Base-by-base conservation (phyloP, 2,888 invertebrate genomes). In the Desoria tigrina region DNA sequence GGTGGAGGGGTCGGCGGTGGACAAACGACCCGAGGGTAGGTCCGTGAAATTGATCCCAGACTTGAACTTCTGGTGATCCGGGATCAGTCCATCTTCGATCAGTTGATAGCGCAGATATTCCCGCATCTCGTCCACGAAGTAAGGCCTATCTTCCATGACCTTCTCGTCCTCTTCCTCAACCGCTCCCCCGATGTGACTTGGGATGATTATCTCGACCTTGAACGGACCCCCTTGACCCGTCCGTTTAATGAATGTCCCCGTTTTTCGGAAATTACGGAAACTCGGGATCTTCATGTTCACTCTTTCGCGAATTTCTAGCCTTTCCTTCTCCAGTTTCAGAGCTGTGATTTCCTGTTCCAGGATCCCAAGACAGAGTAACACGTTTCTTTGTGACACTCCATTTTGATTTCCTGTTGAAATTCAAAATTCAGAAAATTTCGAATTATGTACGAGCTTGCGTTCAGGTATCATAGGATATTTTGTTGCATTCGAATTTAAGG, bases 101-200 rank as follows among this genome's bases (percentile, higher is more conserved):
- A 61, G 37, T 65, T 61, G 60, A 7, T 56, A 23, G n/a, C 45
- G 42, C 23, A 65, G 23, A 23, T 57, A 65, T 49, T 61, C 56
- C 21, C 26, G 49, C 65, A 65, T 61, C n/a, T 61, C 61, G 9
- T 61, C 57, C 55, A 50, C 50, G 26, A 56, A 65, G 45, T 57
- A 65, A 6, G 57, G 61, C 28, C 61, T 54, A 18, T 57, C 28
- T 9, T 61, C 61, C 61, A 65, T 45, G 32, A 50, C 28, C 50
- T 61, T 65, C 9, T 53, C 21, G 7, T 65, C 65, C 23, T 65
- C 65, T 7, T 65, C 65, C 2, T 55, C 32, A 18, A 4, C 55
- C n/a, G 3, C 14, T 18, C 6, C 21, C 28, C 32, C 55, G n/a
- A 55, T 14, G 7, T 45, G 45, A 23, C 18, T 55, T n/a, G 32